Evolutionary conservation across 2,797 vertebrate species (phyloP).

Genomic region (Gambusia yucatana): DNA sequence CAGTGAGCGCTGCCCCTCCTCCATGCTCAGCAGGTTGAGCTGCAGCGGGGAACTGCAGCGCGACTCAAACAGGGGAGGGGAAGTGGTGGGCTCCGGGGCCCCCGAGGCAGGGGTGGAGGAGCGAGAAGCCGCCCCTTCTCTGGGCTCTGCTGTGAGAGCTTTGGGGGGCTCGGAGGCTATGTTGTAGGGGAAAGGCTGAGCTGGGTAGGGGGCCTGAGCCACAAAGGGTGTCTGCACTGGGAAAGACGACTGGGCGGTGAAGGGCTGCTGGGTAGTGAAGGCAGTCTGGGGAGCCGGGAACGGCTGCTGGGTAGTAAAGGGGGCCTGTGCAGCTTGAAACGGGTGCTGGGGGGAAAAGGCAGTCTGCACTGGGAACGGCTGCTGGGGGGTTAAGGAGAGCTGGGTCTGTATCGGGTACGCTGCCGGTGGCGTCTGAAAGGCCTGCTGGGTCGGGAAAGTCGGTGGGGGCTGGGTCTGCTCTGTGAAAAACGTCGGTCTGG

Average conservation of each 20-base stretch:
- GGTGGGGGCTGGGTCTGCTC: constrained; percentile 75
- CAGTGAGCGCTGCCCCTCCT: constrained; percentile 85
- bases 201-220: constrained; percentile 67
- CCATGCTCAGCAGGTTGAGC: constrained; percentile 92
- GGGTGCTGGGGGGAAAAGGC: constrained; percentile 69
- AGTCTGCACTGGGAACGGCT: constrained; percentile 73
- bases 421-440: constrained; percentile 61
- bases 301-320: constrained; percentile 53
- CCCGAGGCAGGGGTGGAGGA: constrained; percentile 81
- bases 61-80: constrained; percentile 88
- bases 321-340: not conserved
- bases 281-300: not conserved
- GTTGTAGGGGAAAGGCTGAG: constrained; percentile 76
- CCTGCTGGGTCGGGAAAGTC: constrained; percentile 66
- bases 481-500: constrained; percentile 78
- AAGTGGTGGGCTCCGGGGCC: constrained; percentile 76
- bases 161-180: constrained; percentile 71
- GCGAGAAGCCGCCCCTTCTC: constrained; percentile 67
- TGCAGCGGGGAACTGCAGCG: constrained; percentile 94
- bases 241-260: constrained; percentile 72
- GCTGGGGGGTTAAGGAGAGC: constrained; percentile 53
- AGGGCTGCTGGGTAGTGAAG: constrained; percentile 59
- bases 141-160: constrained; percentile 56
- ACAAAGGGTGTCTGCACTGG: constrained; percentile 78
- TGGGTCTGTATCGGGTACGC: constrained; percentile 74